phyloP scores from a whole-genome alignment of 1,140 invertebrate species.

The Hycleus cichorii region DNA sequence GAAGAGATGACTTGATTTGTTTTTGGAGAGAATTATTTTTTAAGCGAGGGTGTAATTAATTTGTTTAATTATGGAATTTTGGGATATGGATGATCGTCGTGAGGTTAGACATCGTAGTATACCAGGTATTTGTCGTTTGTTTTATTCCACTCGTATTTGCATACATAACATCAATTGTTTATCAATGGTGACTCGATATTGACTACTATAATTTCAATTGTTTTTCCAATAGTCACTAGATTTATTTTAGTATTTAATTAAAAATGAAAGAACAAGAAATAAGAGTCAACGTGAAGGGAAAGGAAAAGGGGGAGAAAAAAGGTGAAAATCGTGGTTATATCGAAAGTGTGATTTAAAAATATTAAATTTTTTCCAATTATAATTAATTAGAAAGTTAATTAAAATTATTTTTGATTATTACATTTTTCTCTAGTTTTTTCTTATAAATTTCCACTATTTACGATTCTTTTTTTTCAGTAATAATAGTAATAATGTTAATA shows the following conservation, averaged over 20 bases:
- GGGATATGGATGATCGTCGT: slow-evolving; percentile 36
- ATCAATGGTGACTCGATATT: background rate
- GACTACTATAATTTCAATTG: background rate
- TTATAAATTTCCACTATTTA: too few relatives aligned
- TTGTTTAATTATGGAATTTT: slow-evolving; percentile 35
- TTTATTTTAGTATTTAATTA: background rate
- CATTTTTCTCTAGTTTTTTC: too few relatives aligned
- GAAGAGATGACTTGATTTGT: slow-evolving; percentile 3
- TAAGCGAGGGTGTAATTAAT: background rate
- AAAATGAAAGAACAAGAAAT: background rate
- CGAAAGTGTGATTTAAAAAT: too few relatives aligned
- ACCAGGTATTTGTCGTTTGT: slow-evolving; percentile 20
- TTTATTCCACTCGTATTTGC: too few relatives aligned
- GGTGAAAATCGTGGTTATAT: too few relatives aligned
- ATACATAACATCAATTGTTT: background rate
- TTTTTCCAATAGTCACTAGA: background rate
- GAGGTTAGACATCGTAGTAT: slow-evolving; percentile 27
- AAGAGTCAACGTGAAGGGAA: too few relatives aligned
- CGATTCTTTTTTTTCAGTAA: too few relatives aligned
- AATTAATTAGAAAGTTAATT: too few relatives aligned
- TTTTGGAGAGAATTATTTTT: background rate
- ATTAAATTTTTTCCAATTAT: too few relatives aligned
- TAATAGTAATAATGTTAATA: too few relatives aligned
- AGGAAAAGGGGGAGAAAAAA: too few relatives aligned
- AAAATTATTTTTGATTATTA: too few relatives aligned